These are phyloP conservation scores for Nothoprocta pentlandii DNA, from an alignment of 2,113 vertebrate genomes.

Conservation along the genomic window DNA sequence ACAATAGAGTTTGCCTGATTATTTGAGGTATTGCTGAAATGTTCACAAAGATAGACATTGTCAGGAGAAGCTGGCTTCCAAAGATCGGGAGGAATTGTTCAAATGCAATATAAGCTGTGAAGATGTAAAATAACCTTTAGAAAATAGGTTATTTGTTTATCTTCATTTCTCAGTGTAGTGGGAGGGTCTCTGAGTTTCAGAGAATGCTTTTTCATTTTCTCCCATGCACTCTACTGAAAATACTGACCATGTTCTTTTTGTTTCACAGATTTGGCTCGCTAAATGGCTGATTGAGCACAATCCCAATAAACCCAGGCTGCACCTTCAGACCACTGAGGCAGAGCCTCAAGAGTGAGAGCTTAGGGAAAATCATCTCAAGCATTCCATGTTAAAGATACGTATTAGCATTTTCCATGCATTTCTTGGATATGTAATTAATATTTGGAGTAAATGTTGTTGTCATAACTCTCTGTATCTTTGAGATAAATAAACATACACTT, in stretches of 20 bases:
- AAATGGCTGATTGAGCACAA: conserved; percentile 93
- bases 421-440: neutral
- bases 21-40: neutral
- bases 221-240: neutral
- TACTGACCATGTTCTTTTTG: conserved; percentile 11
- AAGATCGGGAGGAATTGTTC: neutral
- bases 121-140: neutral
- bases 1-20: neutral
- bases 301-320: conserved; percentile 87
- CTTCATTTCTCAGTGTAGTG: neutral
- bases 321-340: conserved; percentile 26
- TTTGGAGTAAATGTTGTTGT: neutral
- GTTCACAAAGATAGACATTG: neutral
- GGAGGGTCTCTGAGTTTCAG: neutral
- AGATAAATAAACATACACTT: neutral
- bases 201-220: neutral
- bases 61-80: neutral
- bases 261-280: conserved; percentile 90
- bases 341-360: conserved; percentile 8
- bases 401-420: neutral
- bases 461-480: neutral
- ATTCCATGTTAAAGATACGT: neutral
- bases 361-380: neutral
- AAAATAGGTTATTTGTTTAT: neutral
- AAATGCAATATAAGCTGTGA: neutral